These are phyloP conservation scores for Zaprionus ghesquierei DNA, from an alignment of 1,140 invertebrate genomes.

Conservation along the genomic window DNA sequence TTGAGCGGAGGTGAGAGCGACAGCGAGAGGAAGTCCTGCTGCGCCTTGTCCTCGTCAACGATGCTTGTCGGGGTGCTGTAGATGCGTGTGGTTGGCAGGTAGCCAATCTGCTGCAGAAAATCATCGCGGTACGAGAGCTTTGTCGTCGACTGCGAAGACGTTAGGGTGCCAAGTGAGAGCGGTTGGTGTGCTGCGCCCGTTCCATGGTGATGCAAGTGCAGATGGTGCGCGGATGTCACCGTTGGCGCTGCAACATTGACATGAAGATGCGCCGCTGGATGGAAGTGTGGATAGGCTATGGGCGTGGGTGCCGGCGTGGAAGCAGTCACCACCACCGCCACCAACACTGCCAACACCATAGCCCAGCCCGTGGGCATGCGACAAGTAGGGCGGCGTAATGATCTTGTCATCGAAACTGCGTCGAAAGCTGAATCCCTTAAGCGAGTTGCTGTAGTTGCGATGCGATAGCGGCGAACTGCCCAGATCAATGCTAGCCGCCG, in stretches of 20 bases:
- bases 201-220: conserved; percentile 53
- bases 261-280: conserved; percentile 47
- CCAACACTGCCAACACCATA: conserved; percentile 17
- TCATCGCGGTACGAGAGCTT: conserved; percentile 80
- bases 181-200: conserved; percentile 47
- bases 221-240: conserved; percentile 54
- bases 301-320: conserved; percentile 21
- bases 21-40: conserved; percentile 82
- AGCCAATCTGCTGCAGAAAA: conserved; percentile 81
- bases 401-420: conserved; percentile 81
- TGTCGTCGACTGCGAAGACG: conserved; percentile 77
- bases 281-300: conserved; percentile 71
- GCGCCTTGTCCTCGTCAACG: conserved; percentile 79
- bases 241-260: conserved; percentile 27
- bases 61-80: conserved; percentile 78
- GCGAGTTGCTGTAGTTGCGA: conserved; percentile 73
- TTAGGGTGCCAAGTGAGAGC: conserved; percentile 61
- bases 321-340: background rate
- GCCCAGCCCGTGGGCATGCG: conserved; percentile 23
- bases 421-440: conserved; percentile 76
- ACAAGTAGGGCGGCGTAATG: conserved; percentile 58
- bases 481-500: conserved; percentile 76
- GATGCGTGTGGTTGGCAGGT: conserved; percentile 80
- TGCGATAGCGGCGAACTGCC: conserved; percentile 76
- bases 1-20: conserved; percentile 83